phyloP scores from a whole-genome alignment of 2,113 vertebrate species.

The Lamprotornis superbus region DNA sequence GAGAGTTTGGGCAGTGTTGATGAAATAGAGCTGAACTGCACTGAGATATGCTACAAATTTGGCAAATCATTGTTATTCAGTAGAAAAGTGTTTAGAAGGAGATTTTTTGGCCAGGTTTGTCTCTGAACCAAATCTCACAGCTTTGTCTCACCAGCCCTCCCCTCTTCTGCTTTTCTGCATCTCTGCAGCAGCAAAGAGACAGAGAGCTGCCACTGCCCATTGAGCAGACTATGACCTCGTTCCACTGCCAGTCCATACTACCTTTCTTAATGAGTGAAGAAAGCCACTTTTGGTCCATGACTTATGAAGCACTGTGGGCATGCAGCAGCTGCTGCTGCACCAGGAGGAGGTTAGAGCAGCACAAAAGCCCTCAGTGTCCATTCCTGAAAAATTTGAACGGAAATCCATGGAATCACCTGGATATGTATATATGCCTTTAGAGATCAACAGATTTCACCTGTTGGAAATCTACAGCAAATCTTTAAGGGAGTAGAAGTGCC shows the following conservation, averaged over 20 bases:
- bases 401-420: not conserved
- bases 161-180: not conserved
- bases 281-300: not conserved
- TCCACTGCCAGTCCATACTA: not conserved
- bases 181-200: not conserved
- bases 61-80: not conserved
- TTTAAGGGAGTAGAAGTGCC: not conserved
- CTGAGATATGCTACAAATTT: not conserved
- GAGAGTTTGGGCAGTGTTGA: accelerated
- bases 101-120: not conserved
- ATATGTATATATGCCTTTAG: not conserved
- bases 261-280: not conserved
- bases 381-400: not conserved
- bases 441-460: constrained; percentile 18
- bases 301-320: not conserved
- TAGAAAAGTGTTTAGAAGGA: not conserved
- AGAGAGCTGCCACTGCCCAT: not conserved
- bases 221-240: accelerated
- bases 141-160: not conserved
- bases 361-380: not conserved
- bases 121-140: not conserved
- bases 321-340: not conserved
- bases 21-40: not conserved
- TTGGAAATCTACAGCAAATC: not conserved
- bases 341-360: not conserved